These are phyloP conservation scores for Drosophila borealis DNA, from an alignment of 2,888 invertebrate genomes.

Conservation along the genomic window DNA sequence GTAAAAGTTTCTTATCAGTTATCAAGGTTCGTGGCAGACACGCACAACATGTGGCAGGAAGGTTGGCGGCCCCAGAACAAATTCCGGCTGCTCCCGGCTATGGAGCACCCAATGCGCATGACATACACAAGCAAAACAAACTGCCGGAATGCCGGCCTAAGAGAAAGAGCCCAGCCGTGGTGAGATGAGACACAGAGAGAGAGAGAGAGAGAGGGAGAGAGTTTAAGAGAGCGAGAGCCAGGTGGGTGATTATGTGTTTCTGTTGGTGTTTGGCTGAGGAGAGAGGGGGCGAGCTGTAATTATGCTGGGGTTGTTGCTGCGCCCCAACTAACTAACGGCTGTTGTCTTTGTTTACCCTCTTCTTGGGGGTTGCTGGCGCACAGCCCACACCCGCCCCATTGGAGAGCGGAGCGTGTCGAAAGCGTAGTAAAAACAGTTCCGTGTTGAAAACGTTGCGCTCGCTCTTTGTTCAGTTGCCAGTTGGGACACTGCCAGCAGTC, in stretches of 20 bases:
- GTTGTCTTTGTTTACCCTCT: conserved; percentile 63
- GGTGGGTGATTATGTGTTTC: conserved; percentile 49
- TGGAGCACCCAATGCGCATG: conserved; percentile 61
- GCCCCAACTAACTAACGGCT: conserved; percentile 23
- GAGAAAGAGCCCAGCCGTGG: conserved; percentile 9
- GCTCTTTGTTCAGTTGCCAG: conserved; percentile 51
- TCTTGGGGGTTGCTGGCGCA: conserved; percentile 65
- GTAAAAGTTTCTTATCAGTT: conserved; percentile 80
- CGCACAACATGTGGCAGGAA: conserved; percentile 79
- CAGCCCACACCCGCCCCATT: conserved; percentile 2
- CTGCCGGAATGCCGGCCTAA: conserved; percentile 57
- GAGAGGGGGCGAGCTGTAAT: conserved; percentile 25
- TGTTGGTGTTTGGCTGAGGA: not conserved
- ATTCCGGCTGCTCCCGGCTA: conserved; percentile 67
- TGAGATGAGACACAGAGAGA: conserved; percentile 11
- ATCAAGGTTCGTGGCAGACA: conserved; percentile 68
- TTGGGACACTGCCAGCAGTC: conserved; percentile 50
- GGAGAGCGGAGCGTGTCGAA: conserved; percentile 36
- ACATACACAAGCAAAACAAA: conserved; percentile 50
- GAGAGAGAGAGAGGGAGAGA: conserved; percentile 3
- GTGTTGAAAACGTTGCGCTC: conserved; percentile 63
- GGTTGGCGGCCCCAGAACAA: conserved; percentile 56
- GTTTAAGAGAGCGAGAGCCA: conserved; percentile 14
- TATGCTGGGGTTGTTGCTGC: conserved; percentile 64
- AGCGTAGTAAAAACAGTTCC: conserved; percentile 59